Evolutionary conservation across 2,888 invertebrate species (phyloP).

Genomic region (Yponomeuta plumbellus): DNA sequence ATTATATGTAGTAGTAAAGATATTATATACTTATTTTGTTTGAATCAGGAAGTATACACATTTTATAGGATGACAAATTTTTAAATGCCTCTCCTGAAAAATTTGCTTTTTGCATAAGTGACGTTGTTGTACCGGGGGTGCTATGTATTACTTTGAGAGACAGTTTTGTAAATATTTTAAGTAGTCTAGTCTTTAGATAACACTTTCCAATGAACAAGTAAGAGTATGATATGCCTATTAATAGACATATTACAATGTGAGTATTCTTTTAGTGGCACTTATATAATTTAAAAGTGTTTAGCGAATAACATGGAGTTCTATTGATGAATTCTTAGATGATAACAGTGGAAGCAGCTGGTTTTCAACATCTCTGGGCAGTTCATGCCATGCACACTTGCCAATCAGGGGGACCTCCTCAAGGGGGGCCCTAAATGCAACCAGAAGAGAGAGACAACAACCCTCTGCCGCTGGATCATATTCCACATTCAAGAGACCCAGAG

Average conservation of each 20-base stretch:
- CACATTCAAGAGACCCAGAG: conserved; percentile 86
- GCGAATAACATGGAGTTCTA: conserved; percentile 89
- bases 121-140: no score
- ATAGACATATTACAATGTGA: neutral
- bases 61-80: no score
- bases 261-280: conserved; percentile 17
- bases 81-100: no score
- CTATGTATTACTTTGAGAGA: no score
- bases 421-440: conserved; percentile 89
- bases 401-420: conserved; percentile 91
- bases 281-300: conserved; percentile 38
- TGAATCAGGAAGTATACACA: no score
- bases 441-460: conserved; percentile 87
- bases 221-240: no score
- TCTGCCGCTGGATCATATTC: conserved; percentile 81
- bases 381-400: conserved; percentile 94
- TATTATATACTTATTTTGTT: no score
- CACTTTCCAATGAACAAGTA: no score
- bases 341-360: conserved; percentile 81
- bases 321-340: conserved; percentile 84
- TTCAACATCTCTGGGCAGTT: conserved; percentile 82
- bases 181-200: no score
- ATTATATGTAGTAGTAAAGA: no score
- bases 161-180: no score
- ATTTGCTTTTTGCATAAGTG: no score